These are phyloP conservation scores for Camelus dromedarius DNA, from an alignment of 2,113 vertebrate genomes.

Conservation along the genomic window DNA sequence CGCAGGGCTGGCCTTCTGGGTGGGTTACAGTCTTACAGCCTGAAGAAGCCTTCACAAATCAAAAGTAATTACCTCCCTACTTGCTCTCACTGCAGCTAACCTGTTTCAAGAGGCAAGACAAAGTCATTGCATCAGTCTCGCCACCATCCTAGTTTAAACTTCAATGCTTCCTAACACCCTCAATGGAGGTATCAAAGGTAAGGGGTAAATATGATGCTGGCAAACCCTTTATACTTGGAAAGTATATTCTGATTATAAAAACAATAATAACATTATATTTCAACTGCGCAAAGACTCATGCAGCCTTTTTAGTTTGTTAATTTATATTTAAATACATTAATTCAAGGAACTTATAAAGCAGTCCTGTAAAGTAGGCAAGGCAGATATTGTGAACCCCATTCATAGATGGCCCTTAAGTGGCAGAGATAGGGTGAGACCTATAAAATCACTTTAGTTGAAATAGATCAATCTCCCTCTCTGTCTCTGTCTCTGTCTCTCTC, in stretches of 20 bases:
- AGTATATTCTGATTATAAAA: background rate
- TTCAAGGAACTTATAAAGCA: background rate
- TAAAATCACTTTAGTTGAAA: background rate
- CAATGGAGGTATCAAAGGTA: background rate
- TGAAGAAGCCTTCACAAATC: background rate
- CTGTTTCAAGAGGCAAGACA: background rate
- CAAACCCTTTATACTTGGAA: background rate
- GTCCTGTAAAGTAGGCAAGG: background rate
- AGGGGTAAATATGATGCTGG: background rate
- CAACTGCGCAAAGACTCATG: background rate
- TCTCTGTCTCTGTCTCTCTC: background rate
- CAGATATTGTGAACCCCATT: background rate
- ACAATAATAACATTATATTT: background rate
- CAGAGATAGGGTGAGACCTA: background rate
- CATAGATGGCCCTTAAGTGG: background rate
- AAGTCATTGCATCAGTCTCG: background rate
- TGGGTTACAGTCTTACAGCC: background rate
- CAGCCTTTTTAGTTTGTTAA: slow-evolving; percentile 18
- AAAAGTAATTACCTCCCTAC: background rate
- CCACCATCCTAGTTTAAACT: background rate
- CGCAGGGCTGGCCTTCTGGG: background rate
- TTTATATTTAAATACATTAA: slow-evolving; percentile 17
- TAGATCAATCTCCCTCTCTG: background rate
- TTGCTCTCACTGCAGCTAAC: background rate
- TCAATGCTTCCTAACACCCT: background rate